These are phyloP conservation scores for Prostheceraeus crozeri DNA, from an alignment of 2,888 invertebrate species.

Conservation along the genomic window DNA sequence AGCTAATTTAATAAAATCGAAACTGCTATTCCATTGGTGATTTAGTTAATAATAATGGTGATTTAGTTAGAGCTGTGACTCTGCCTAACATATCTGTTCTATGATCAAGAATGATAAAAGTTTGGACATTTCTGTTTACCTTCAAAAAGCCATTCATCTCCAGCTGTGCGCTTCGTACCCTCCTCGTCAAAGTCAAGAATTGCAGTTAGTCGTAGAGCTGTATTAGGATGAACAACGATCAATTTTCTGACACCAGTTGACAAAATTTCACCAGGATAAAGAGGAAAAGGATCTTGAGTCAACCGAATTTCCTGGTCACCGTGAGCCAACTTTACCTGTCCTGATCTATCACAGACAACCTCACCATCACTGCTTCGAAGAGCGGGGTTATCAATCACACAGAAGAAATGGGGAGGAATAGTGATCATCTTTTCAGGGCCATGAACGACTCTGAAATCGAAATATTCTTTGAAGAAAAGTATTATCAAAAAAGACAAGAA, in stretches of 20 bases:
- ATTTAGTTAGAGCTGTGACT: too few relatives aligned
- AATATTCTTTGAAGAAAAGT: too few relatives aligned
- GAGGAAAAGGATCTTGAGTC: constrained; percentile 60
- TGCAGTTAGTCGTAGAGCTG: constrained; percentile 57
- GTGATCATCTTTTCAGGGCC: constrained; percentile 58
- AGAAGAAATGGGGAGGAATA: constrained; percentile 59
- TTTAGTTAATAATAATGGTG: too few relatives aligned
- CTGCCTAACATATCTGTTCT: too few relatives aligned
- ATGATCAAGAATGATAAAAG: too few relatives aligned
- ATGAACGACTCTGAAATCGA: constrained; percentile 57
- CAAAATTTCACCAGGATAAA: constrained; percentile 58
- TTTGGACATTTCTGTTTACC: too few relatives aligned
- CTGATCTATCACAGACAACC: constrained; percentile 50
- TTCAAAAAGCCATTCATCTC: constrained; percentile 60
- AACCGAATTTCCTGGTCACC: constrained; percentile 59
- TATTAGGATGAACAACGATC: constrained; percentile 57
- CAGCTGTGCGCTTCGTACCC: constrained; percentile 55
- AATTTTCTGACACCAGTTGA: constrained; percentile 50
- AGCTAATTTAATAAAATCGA: too few relatives aligned
- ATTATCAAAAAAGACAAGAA: too few relatives aligned
- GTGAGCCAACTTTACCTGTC: constrained; percentile 57
- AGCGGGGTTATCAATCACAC: constrained; percentile 59
- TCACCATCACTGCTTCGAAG: constrained; percentile 49
- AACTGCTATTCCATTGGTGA: too few relatives aligned
- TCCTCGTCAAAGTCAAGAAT: constrained; percentile 55